Evolutionary conservation across 2,888 invertebrate genomes (phyloP), one percentile per base, ranked within the genome.

Genomic region (Entomobrya proxima): DNA sequence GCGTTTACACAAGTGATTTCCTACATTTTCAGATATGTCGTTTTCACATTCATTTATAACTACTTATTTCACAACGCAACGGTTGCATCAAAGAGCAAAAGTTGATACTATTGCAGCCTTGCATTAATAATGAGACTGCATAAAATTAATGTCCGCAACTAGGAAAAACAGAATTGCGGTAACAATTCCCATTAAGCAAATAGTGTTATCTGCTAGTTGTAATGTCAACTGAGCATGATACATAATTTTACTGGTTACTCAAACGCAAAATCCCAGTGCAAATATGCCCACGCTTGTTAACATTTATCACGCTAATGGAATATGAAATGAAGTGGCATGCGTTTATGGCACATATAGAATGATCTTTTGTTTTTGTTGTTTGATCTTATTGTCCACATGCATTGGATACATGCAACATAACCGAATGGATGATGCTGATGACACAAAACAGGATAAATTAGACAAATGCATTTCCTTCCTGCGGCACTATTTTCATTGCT

Each of bases 371-470:
- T 35, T 72, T 44, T 72, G 15, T 44, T 13, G n/a, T 4, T 21
- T 58, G 58, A 21, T 18, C 5, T 3, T 58, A 58, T 5, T 3
- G 11, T 64, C 32, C 32, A 13, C 32, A 61, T 61, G 3, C 13
- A 24, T 7, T 2, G 9, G 44, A 21, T 24, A 13, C 11, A 21
- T 5, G 18, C 55, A 55, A 74, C 30, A 30, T 32, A 32, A 44
- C 37, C 74, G 40, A 30, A 81, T 72, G 61, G 64, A 75, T 75
- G 61, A 74, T 61, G 44, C 58, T 58, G 30, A 82, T 75, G 76
- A 83, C 75, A 83, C 67, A 67, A 81, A 76, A 76, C 67, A 7
- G 67, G 75, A 64, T 76, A 76, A 83, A 76, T 76, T 83, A 83
- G 64, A 83, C 76, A 76, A 83, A 76, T 76, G 76, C 47, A 83